Base-by-base conservation (phyloP, 2,113 vertebrate genomes). In the Chunga burmeisteri region DNA sequence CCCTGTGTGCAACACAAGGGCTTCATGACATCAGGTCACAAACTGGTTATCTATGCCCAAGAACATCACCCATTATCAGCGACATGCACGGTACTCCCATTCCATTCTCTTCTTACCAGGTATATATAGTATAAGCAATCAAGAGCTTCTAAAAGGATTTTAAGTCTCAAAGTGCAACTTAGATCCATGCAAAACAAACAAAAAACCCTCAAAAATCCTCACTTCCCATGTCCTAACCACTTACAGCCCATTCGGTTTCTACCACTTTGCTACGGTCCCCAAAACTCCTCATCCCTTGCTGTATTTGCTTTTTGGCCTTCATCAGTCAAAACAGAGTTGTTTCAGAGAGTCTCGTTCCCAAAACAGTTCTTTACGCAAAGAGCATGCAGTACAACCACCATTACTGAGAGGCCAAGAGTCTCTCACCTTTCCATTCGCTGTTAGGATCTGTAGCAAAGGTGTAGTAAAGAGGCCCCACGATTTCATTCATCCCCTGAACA, bases 401-500 rank as follows among this genome's bases (percentile, higher is more conserved):
- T 23, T 59, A 38, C 79, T 13, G 10, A 81, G 50, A 6, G 1
- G 20, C 6, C 42, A 26, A 67, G 32, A 49, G 27, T 13, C 44
- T 34, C 92, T 97, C 95, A 99, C 99, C 99, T 98, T 99, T 99
- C 99, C 99, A 99, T 55, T 99, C 97, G 1, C 95, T 98, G 97
- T 99, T 99, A 20, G 99, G 99, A 92, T 99, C 99, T 0, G 99
- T 99, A 93, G 99, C 99, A 71, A 99, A 99, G 6, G 99, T 99
- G 93, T 99, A 99, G 97, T 99, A 99, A 36, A 99, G 98, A 15
- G 99, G 99, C 19, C 99, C 99, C 17, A 99, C 99, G 0, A 99
- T 99, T 97, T 99, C 99, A 4, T 99, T 99, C 99, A 99, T 99
- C 93, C 99, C 99, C 97, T 99, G 99, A 3, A 99, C 99, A 1